Conservation (phyloP, 1,140 invertebrate genomes). For the Hypothenemus hampei region DNA sequence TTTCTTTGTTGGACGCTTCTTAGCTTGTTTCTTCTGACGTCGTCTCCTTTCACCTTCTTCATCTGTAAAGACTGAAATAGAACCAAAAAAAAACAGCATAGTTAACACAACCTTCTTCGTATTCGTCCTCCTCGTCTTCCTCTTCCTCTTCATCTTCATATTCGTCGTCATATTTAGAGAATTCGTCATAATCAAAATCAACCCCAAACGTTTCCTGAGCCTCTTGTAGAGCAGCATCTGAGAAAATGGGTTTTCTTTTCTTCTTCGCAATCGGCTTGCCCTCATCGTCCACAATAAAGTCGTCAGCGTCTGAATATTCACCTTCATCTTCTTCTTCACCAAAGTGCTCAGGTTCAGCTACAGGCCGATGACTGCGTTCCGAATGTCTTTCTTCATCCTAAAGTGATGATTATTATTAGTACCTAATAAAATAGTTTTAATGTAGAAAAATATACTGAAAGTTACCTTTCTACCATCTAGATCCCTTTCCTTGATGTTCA, state of each 20-base stretch:
- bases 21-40: slow-evolving; percentile 64
- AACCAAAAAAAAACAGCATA: no score
- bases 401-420: not conserved
- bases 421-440: not conserved
- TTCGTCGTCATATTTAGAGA: slow-evolving; percentile 83
- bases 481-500: slow-evolving; percentile 8
- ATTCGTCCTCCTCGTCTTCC: slow-evolving; percentile 60
- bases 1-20: slow-evolving; percentile 77
- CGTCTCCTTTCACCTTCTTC: slow-evolving; percentile 40
- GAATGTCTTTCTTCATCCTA: slow-evolving; percentile 78
- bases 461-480: slow-evolving; percentile 2
- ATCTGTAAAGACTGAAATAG: slow-evolving; percentile 19
- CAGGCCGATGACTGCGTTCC: slow-evolving; percentile 59
- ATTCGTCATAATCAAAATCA: slow-evolving; percentile 96
- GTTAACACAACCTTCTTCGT: slow-evolving; percentile 35
- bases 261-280: slow-evolving; percentile 84
- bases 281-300: slow-evolving; percentile 97
- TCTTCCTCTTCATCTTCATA: slow-evolving; percentile 77
- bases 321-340: slow-evolving; percentile 74
- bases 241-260: slow-evolving; percentile 82
- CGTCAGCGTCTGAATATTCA: slow-evolving; percentile 80
- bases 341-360: slow-evolving; percentile 62
- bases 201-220: slow-evolving; percentile 99
- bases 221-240: slow-evolving; percentile 91
- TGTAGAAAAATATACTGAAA: not conserved